Conservation (phyloP, 2,888 invertebrate genomes). For the Panopea generosa region DNA sequence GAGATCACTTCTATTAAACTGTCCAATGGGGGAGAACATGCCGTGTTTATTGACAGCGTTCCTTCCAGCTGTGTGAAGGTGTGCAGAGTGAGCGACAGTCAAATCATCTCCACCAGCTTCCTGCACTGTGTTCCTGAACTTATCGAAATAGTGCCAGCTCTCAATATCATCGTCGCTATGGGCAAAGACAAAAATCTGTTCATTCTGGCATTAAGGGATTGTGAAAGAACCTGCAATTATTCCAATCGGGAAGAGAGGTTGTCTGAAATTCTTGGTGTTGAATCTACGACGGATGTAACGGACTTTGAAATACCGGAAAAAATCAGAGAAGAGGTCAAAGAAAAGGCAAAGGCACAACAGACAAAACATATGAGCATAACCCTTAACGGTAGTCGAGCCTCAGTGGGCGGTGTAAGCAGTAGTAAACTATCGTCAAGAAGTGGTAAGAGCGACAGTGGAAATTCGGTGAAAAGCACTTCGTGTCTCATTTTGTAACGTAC, state of each 20-base stretch:
- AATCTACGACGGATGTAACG: conserved; percentile 2
- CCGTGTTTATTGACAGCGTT: conserved; percentile 51
- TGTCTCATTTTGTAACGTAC: conserved; percentile 9
- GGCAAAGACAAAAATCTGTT: conserved; percentile 57
- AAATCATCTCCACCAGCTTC: conserved; percentile 37
- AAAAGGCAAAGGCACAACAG: conserved; percentile 50
- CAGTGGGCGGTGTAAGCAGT: not conserved
- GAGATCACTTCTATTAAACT: conserved; percentile 45
- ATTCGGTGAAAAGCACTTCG: conserved; percentile 1
- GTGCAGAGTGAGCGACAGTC: conserved; percentile 49
- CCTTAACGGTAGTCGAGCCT: too few species aligned
- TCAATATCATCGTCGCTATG: conserved; percentile 51
- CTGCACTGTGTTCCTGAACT: conserved; percentile 59
- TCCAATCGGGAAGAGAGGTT: conserved; percentile 27
- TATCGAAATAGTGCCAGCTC: conserved; percentile 48
- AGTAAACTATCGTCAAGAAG: not conserved
- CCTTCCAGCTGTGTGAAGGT: conserved; percentile 58
- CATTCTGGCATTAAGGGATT: conserved; percentile 48
- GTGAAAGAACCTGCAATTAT: conserved; percentile 28
- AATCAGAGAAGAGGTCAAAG: conserved; percentile 41
- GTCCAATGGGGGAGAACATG: conserved; percentile 54
- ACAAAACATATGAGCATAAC: conserved; percentile 43
- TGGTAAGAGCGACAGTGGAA: not conserved
- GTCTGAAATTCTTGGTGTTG: conserved; percentile 26
- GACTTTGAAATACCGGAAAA: conserved; percentile 38